Percentiles rank a stretch among this genome's conserved stretches.
Conservation (phyloP, 2,797 vertebrate genomes). For the Arvicola amphibius region DNA sequence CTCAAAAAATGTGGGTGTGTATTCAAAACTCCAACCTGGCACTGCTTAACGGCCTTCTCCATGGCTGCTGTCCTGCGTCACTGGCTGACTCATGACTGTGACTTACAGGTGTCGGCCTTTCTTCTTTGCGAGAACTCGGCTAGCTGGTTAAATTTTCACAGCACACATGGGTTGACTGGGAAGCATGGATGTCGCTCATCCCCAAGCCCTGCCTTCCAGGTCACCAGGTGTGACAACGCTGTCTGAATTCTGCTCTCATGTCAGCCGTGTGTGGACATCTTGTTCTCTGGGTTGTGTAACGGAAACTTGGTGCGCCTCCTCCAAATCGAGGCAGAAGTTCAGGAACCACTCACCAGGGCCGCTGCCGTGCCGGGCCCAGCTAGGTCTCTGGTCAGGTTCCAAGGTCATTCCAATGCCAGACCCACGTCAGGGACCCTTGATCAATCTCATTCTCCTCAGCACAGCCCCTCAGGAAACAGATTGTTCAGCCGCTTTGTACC, state of each 20-base stretch:
- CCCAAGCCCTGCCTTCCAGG: accelerated
- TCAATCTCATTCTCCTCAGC: background rate
- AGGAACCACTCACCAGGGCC: background rate
- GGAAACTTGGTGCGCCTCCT: background rate
- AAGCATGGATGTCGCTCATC: accelerated
- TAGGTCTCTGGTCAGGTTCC: background rate
- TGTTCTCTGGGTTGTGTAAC: conserved; percentile 5
- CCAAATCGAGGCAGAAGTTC: conserved; percentile 11
- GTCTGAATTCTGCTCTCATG: background rate
- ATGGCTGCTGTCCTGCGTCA: background rate
- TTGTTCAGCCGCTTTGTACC: background rate
- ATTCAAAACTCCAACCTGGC: background rate
- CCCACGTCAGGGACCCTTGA: accelerated
- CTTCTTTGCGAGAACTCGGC: background rate
- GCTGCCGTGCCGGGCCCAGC: accelerated
- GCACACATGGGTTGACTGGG: too few relatives aligned
- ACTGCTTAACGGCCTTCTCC: background rate
- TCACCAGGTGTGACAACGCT: accelerated
- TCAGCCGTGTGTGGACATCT: background rate
- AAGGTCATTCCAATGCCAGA: background rate
- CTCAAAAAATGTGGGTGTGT: background rate
- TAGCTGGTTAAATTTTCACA: background rate
- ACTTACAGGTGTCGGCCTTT: background rate
- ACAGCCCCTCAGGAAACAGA: background rate
- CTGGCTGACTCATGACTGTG: background rate